Percentiles rank a stretch among this genome's conserved stretches.
phyloP scores from a whole-genome alignment of 2,113 vertebrate genomes.

The Perca schrenkii region DNA sequence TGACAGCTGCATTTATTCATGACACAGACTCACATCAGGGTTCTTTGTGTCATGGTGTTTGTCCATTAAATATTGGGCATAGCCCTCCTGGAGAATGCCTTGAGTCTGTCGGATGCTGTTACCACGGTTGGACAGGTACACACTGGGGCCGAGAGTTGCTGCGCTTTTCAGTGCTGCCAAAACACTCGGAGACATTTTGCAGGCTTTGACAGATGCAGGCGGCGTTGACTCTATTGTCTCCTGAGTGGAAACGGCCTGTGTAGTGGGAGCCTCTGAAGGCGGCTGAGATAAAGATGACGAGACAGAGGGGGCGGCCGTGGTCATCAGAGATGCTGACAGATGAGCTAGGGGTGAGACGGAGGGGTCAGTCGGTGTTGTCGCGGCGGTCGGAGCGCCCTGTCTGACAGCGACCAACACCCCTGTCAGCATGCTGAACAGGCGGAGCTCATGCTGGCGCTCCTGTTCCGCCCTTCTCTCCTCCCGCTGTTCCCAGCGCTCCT shows the following conservation, averaged over 20 bases:
- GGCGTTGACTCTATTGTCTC: constrained; percentile 16
- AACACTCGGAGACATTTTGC: constrained; percentile 22
- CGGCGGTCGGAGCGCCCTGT: constrained; percentile 22
- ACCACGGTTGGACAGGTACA: constrained; percentile 89
- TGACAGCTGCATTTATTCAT: neutral
- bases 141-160: constrained; percentile 58
- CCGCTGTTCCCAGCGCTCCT: constrained; percentile 86
- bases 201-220: constrained; percentile 40
- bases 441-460: constrained; percentile 87
- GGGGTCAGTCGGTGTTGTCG: neutral
- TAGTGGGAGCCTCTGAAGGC: constrained; percentile 21
- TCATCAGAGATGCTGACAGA: constrained; percentile 30
- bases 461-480: constrained; percentile 87
- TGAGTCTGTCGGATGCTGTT: constrained; percentile 79
- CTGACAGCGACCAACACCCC: constrained; percentile 71
- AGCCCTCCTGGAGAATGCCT: constrained; percentile 85
- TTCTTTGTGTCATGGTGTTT: constrained; percentile 88
- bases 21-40: constrained; percentile 85
- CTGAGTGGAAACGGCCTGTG: constrained; percentile 25
- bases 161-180: constrained; percentile 16
- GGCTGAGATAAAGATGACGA: constrained; percentile 39
- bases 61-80: constrained; percentile 83
- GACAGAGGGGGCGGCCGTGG: constrained; percentile 27
- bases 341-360: constrained; percentile 27
- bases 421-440: constrained; percentile 86